Percentiles rank a stretch among this genome's conserved stretches.
Evolutionary conservation across 2,113 vertebrate species (phyloP).

Genomic region (Gorsachius goisagi): DNA sequence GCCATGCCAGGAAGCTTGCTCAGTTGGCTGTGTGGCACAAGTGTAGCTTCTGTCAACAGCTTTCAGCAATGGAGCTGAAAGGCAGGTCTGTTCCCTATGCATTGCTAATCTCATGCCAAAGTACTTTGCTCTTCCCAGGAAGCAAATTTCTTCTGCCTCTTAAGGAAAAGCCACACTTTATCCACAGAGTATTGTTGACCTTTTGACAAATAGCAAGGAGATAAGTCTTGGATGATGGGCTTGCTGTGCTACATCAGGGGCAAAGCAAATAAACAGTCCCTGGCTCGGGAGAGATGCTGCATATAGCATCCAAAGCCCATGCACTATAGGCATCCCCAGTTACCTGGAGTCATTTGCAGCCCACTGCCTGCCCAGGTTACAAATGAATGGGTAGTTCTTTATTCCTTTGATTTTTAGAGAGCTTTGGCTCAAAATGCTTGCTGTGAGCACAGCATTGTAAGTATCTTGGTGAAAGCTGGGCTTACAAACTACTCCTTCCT

Average conservation of each 20-base stretch:
- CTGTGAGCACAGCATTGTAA: not conserved
- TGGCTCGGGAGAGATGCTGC: rapidly evolving
- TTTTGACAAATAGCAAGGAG: not conserved
- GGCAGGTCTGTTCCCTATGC: not conserved
- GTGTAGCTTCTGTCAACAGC: not conserved
- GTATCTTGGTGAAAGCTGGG: not conserved
- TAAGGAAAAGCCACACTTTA: not conserved
- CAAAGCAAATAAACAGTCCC: not conserved
- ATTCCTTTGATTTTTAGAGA: not conserved
- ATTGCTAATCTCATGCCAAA: not conserved
- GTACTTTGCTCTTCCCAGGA: not conserved
- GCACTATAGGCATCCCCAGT: not conserved
- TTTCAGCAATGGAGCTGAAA: not conserved
- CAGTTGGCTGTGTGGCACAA: not conserved
- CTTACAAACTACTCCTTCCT: not conserved
- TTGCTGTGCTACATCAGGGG: not conserved
- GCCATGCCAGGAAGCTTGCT: not conserved
- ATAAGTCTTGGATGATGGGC: not conserved
- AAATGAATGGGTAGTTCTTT: not conserved
- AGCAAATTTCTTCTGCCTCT: not conserved
- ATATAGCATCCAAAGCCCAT: not conserved
- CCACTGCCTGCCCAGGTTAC: not conserved
- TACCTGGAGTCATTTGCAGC: not conserved
- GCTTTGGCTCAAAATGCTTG: not conserved
- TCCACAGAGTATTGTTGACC: not conserved